A percentile compares a stretch with the other conserved stretches of the same genome.
Evolutionary conservation across 2,113 vertebrate species (phyloP).

Genomic region (Dromiciops gliroides): DNA sequence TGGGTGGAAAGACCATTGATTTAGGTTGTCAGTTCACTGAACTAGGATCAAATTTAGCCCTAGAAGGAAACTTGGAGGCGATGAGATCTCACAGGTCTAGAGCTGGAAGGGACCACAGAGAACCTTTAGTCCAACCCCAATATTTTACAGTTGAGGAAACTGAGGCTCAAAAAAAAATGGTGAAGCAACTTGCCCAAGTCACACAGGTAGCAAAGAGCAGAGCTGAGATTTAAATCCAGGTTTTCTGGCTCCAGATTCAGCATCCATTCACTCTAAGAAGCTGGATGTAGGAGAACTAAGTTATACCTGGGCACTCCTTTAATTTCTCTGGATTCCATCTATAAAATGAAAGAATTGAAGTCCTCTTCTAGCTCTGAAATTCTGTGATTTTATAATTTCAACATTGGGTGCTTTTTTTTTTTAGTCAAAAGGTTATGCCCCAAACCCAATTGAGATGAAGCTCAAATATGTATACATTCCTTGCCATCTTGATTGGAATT

Average conservation of each 20-base stretch:
- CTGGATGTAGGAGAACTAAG: neutral
- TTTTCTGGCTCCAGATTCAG: neutral
- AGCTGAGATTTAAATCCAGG: neutral
- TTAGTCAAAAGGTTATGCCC: conserved; percentile 45
- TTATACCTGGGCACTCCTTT: neutral
- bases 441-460: neutral
- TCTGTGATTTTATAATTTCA: neutral
- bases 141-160: neutral
- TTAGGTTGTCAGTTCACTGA: neutral
- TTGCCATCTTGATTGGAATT: conserved; percentile 37
- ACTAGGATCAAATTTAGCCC: neutral
- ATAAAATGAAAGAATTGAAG: neutral
- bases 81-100: neutral
- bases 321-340: neutral
- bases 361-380: neutral
- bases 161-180: neutral
- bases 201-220: neutral
- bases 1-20: neutral
- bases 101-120: neutral
- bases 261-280: neutral
- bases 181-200: neutral
- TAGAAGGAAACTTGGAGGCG: neutral
- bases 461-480: conserved; percentile 8
- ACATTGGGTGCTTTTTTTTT: conserved; percentile 28
- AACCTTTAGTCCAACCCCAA: neutral